Percentiles rank a stretch among this genome's conserved stretches.
Evolutionary conservation across 1,140 invertebrate species (phyloP).

Genomic region (Bombus cullumanus): DNA sequence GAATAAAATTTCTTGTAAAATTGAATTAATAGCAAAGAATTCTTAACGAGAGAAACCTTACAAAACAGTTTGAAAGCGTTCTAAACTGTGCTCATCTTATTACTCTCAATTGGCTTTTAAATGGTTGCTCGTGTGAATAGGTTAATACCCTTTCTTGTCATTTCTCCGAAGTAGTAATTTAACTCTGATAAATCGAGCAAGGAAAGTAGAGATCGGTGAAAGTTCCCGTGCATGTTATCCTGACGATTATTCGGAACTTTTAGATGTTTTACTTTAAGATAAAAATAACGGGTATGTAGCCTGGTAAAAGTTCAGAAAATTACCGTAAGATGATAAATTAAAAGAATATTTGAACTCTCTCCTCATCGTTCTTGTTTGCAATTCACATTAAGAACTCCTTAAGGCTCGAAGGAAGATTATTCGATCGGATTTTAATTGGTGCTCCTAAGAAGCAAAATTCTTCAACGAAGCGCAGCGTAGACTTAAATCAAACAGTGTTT

Average conservation of each 20-base stretch:
- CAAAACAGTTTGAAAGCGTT: not conserved
- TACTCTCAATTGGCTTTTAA: not conserved
- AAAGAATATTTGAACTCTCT: not conserved
- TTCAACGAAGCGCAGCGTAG: too few relatives aligned
- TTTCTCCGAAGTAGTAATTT: not conserved
- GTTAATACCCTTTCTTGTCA: not conserved
- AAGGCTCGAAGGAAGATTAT: not conserved
- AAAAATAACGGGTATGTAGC: not conserved
- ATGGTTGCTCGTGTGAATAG: not conserved
- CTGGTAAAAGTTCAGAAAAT: not conserved
- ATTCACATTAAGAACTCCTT: constrained; percentile 15
- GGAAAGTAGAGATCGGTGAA: not conserved
- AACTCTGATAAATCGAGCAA: not conserved
- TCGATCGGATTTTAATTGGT: constrained; percentile 29
- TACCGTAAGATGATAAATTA: not conserved
- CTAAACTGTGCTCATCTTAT: not conserved
- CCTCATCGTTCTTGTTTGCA: not conserved
- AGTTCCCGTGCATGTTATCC: not conserved
- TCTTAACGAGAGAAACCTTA: not conserved
- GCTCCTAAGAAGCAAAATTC: not conserved
- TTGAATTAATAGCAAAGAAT: not conserved
- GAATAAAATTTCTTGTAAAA: not conserved
- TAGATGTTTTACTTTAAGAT: not conserved
- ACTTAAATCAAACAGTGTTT: not conserved
- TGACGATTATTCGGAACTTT: not conserved